phyloP scores from a whole-genome alignment of 2,113 vertebrate genomes.

The Clarias gariepinus region DNA sequence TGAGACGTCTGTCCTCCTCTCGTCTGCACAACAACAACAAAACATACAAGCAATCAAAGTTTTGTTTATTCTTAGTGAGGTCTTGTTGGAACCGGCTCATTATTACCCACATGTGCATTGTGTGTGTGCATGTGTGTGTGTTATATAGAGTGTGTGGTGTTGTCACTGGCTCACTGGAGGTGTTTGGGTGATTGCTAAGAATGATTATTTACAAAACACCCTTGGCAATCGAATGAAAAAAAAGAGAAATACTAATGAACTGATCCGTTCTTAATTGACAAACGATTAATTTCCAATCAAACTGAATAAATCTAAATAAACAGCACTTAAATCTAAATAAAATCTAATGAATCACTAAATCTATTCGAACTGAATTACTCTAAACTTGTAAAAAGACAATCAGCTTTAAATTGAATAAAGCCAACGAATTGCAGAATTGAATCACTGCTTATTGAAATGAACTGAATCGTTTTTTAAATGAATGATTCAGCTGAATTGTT shows the following conservation, averaged over 20 bases:
- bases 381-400: no score
- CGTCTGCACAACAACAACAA: conserved; percentile 64
- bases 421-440: not conserved
- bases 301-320: not conserved
- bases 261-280: not conserved
- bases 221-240: no score
- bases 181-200: not conserved
- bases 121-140: not conserved
- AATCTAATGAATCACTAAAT: not conserved
- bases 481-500: not conserved
- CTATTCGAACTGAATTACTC: not conserved
- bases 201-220: not conserved
- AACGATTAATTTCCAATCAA: not conserved
- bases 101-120: not conserved
- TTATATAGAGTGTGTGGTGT: not conserved
- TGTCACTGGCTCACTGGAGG: not conserved
- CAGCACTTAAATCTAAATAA: not conserved
- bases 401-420: not conserved
- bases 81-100: not conserved
- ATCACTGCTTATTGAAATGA: not conserved
- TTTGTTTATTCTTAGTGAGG: not conserved
- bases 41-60: not conserved
- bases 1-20: conserved; percentile 71
- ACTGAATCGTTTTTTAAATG: not conserved
- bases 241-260: not conserved